Evolutionary conservation across 2,888 invertebrate genomes (phyloP).

Genomic region (Crossocerus cetratus): DNA sequence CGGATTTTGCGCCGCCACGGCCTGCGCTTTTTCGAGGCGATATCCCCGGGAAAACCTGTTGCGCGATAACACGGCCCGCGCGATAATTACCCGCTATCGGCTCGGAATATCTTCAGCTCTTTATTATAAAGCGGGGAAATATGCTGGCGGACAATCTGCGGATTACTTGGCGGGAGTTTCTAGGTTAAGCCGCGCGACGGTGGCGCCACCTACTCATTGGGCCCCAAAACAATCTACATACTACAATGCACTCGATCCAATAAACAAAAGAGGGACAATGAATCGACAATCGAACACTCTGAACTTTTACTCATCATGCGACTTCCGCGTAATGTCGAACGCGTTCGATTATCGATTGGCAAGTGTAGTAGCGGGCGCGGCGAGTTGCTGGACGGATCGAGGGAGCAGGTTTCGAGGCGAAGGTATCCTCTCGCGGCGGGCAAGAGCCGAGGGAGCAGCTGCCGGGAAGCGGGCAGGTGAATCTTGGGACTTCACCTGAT

Average conservation of each 20-base stretch:
- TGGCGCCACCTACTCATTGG: too few relatives aligned
- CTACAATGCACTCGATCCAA: too few relatives aligned
- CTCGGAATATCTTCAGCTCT: not conserved
- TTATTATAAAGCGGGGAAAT: not conserved
- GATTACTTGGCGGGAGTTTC: too few relatives aligned
- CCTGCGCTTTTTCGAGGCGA: conserved; percentile 1
- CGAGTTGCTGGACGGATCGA: too few relatives aligned
- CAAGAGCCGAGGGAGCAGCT: conserved; percentile 73
- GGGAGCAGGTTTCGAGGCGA: not conserved
- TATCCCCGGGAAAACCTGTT: not conserved
- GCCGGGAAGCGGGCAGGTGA: conserved; percentile 71
- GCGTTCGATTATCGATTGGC: too few relatives aligned
- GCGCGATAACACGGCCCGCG: not conserved
- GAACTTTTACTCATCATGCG: conserved; percentile 6
- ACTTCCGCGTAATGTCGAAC: too few relatives aligned
- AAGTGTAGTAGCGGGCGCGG: too few relatives aligned
- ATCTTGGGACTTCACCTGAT: conserved; percentile 73
- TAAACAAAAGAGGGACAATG: too few relatives aligned
- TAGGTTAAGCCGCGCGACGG: too few relatives aligned
- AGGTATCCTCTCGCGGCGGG: conserved; percentile 42
- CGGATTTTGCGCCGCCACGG: not conserved
- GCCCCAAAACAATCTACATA: too few relatives aligned
- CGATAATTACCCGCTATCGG: conserved; percentile 3
- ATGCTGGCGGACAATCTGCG: not conserved
- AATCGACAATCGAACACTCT: too few relatives aligned